Evolutionary conservation across 2,797 vertebrate genomes (phyloP).

Genomic region (Anguilla anguilla): DNA sequence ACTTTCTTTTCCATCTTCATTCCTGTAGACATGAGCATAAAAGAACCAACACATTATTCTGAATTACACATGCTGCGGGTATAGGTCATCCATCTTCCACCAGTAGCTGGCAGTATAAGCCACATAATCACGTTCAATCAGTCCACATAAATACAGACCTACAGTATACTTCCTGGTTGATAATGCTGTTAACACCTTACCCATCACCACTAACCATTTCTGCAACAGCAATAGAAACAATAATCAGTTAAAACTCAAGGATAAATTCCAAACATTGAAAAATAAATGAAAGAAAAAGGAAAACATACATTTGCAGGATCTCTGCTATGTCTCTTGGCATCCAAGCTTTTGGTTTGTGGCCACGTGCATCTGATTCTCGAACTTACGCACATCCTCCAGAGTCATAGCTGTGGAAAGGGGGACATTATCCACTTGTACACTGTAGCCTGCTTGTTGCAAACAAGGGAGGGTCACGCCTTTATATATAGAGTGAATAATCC

Average conservation of each 20-base stretch:
- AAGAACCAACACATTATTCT: not conserved
- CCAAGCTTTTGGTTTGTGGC: constrained; percentile 72
- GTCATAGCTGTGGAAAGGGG: constrained; percentile 64
- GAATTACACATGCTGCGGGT: not conserved
- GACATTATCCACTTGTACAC: constrained; percentile 13
- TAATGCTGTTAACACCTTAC: not conserved
- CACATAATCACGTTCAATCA: not conserved
- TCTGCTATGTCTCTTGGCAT: constrained; percentile 20
- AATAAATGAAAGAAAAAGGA: constrained; percentile 43
- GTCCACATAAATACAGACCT: not conserved
- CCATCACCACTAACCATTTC: not conserved
- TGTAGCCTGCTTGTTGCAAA: not conserved
- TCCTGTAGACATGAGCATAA: constrained; percentile 9
- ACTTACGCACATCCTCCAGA: constrained; percentile 68
- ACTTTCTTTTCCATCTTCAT: not conserved
- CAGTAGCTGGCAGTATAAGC: constrained; percentile 30
- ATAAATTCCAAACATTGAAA: not conserved
- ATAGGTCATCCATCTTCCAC: not conserved
- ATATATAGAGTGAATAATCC: not conserved
- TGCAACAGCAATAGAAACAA: not conserved
- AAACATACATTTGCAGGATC: constrained; percentile 28
- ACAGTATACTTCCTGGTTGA: not conserved
- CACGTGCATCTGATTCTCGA: constrained; percentile 69
- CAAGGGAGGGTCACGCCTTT: constrained; percentile 21
- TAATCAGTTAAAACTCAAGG: constrained; percentile 1